Evolutionary conservation across 2,113 vertebrate genomes (phyloP).

Genomic region (Sterna hirundo): DNA sequence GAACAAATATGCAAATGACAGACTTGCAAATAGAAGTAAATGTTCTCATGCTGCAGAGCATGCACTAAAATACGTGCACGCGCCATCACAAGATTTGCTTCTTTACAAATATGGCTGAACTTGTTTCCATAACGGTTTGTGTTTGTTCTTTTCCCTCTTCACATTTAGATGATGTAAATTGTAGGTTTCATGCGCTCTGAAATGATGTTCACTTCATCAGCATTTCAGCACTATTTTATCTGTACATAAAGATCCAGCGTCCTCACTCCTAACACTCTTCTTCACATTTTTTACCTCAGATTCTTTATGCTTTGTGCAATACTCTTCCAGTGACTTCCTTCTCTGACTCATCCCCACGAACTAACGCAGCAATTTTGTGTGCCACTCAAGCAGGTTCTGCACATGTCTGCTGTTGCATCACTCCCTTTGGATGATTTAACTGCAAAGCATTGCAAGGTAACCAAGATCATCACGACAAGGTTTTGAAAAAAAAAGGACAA

Average conservation of each 20-base stretch:
- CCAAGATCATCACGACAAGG: neutral
- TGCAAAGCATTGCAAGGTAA: constrained; percentile 23
- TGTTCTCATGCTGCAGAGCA: constrained; percentile 51
- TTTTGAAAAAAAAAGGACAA: constrained; percentile 22
- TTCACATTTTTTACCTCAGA: constrained; percentile 58
- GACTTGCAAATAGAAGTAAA: constrained; percentile 42
- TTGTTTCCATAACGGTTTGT: constrained; percentile 56
- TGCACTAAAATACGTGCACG: constrained; percentile 42
- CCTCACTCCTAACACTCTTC: constrained; percentile 41
- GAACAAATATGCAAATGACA: constrained; percentile 26
- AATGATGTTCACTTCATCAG: constrained; percentile 67
- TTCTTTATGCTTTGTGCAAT: constrained; percentile 29
- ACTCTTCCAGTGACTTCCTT: constrained; percentile 41
- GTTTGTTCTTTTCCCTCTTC: constrained; percentile 60
- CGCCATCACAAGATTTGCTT: constrained; percentile 55
- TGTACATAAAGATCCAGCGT: constrained; percentile 51
- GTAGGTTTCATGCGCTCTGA: constrained; percentile 58
- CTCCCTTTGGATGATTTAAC: constrained; percentile 39
- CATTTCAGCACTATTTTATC: constrained; percentile 60
- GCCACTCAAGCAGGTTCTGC: constrained; percentile 61
- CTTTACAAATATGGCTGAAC: constrained; percentile 61
- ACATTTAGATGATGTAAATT: constrained; percentile 64
- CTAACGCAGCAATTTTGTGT: constrained; percentile 38
- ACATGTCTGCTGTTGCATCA: constrained; percentile 56
- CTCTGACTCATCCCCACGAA: constrained; percentile 55